phyloP scores from a whole-genome alignment of 2,888 invertebrate genomes.

The Helleia helle region DNA sequence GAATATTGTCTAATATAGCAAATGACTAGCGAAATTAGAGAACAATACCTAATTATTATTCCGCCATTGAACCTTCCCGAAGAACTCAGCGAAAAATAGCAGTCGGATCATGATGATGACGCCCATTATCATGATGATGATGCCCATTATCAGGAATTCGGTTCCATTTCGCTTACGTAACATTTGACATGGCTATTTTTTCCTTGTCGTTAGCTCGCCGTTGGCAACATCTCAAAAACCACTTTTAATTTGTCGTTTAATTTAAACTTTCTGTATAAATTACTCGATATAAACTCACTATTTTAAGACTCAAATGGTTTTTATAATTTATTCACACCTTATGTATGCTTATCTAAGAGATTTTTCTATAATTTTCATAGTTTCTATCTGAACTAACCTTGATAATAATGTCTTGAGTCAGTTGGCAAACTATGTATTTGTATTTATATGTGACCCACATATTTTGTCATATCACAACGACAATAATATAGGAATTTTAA shows the following conservation, averaged over 20 bases:
- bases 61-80: conserved; percentile 4
- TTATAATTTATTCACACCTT: not conserved
- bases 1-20: no score
- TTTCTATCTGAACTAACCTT: not conserved
- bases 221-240: conserved; percentile 57
- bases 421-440: conserved; percentile 3
- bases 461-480: not conserved
- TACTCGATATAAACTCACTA: conserved; percentile 13
- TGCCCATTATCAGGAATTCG: conserved; percentile 23
- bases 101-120: no score
- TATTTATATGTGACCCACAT: conserved; percentile 6
- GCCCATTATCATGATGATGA: conserved; percentile 12
- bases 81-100: not conserved
- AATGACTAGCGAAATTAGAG: no score
- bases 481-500: not conserved
- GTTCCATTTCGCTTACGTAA: conserved; percentile 29
- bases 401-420: not conserved
- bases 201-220: conserved; percentile 50
- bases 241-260: conserved; percentile 24
- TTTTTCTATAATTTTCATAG: not conserved
- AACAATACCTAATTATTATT: no score
- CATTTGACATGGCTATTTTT: conserved; percentile 63
- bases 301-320: not conserved
- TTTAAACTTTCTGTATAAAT: conserved; percentile 17
- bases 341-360: not conserved